phyloP scores from a whole-genome alignment of 2,797 vertebrate genomes.

The Neoniphon sammara region DNA sequence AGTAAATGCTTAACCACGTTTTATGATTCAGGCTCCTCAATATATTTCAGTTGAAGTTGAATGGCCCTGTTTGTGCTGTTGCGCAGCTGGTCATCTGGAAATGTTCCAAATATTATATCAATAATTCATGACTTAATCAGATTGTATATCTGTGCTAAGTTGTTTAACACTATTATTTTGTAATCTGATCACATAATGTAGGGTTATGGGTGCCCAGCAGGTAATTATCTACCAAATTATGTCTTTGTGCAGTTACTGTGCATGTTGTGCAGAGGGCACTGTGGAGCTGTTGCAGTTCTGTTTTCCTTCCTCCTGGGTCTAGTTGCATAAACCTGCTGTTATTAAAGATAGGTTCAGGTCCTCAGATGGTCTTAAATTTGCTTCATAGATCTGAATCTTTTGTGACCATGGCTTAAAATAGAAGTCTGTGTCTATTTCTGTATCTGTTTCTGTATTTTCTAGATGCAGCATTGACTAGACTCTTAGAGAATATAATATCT shows the following conservation, averaged over 20 bases:
- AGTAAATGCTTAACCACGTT: no score
- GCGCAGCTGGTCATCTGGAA: not conserved
- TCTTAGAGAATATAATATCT: not conserved
- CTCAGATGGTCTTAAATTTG: no score
- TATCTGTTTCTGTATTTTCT: no score
- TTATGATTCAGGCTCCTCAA: no score
- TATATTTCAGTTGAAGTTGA: no score
- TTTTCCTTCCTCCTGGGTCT: conserved; percentile 20
- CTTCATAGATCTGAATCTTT: conserved; percentile 25
- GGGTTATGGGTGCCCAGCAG: not conserved
- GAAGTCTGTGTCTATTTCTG: no score
- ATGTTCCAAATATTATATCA: not conserved
- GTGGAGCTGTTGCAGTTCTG: conserved; percentile 43
- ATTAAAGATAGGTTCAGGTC: conserved; percentile 38
- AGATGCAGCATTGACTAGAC: not conserved
- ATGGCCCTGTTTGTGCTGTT: no score
- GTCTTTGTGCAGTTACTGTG: conserved; percentile 21
- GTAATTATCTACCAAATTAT: no score
- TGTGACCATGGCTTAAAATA: conserved; percentile 32
- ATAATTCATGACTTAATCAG: not conserved
- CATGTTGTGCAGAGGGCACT: conserved; percentile 70
- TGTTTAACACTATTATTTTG: not conserved
- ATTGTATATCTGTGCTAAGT: not conserved
- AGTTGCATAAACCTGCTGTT: conserved; percentile 54
- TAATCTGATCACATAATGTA: not conserved